phyloP scores from a whole-genome alignment of 2,888 invertebrate species.

The Lasiommata megera region DNA sequence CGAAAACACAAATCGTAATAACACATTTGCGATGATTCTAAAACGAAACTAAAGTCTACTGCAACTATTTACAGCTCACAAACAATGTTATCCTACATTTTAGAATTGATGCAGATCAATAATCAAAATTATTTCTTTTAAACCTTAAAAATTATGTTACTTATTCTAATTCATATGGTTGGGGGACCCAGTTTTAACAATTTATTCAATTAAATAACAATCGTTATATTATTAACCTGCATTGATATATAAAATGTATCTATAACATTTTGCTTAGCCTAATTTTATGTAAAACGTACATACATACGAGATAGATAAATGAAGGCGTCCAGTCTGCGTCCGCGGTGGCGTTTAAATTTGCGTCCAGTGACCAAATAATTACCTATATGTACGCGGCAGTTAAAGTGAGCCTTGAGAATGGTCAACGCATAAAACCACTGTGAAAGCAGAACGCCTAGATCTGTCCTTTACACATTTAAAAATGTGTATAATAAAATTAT shows the following conservation, averaged over 20 bases:
- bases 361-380: no score
- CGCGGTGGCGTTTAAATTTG: no score
- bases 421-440: no score
- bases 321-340: no score
- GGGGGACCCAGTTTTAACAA: conserved; percentile 60
- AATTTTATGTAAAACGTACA: conserved; percentile 49
- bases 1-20: conserved; percentile 75
- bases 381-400: no score
- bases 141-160: conserved; percentile 13
- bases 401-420: no score
- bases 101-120: conserved; percentile 72
- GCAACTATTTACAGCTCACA: conserved; percentile 76
- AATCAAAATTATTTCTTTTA: conserved; percentile 54
- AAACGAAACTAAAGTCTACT: conserved; percentile 61
- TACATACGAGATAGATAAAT: conserved; percentile 30
- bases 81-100: conserved; percentile 59
- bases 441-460: no score
- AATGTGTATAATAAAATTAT: conserved; percentile 48
- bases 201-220: conserved; percentile 54
- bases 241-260: conserved; percentile 48
- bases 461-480: conserved; percentile 43
- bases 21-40: conserved; percentile 68
- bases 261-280: conserved; percentile 55
- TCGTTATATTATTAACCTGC: conserved; percentile 71
- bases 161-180: conserved; percentile 36